Conservation (phyloP, 2,888 invertebrate genomes). For the Crepidodera aurea region DNA sequence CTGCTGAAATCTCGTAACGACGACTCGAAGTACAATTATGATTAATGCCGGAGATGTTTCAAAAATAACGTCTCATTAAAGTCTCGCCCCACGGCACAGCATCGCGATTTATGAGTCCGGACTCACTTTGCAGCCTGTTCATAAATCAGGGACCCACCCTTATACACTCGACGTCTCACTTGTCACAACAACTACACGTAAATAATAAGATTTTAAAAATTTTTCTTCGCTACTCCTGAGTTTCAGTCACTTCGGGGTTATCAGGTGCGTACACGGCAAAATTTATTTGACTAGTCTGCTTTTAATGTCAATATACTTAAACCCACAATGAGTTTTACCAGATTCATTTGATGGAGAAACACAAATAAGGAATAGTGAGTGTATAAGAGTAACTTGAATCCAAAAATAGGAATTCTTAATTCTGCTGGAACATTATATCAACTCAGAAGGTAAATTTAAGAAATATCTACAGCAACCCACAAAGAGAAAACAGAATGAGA, state of each 20-base stretch:
- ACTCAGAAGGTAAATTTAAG: too few relatives aligned
- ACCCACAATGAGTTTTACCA: too few relatives aligned
- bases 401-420: too few relatives aligned
- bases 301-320: too few relatives aligned
- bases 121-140: slow-evolving; percentile 53
- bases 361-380: too few relatives aligned
- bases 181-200: slow-evolving; percentile 54
- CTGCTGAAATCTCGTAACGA: slow-evolving; percentile 42
- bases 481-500: too few relatives aligned
- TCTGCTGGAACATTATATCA: too few relatives aligned
- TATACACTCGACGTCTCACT: slow-evolving; percentile 42
- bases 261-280: neutral
- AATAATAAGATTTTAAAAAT: slow-evolving; percentile 52
- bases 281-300: too few relatives aligned
- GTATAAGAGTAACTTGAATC: too few relatives aligned
- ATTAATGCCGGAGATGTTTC: slow-evolving; percentile 57
- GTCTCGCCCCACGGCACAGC: slow-evolving; percentile 52
- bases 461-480: too few relatives aligned
- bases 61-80: slow-evolving; percentile 60
- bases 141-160: slow-evolving; percentile 52
- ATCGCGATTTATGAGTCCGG: slow-evolving; percentile 56
- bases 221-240: slow-evolving; percentile 16
- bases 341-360: too few relatives aligned
- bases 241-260: slow-evolving; percentile 11
- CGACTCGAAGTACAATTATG: slow-evolving; percentile 46